Percentiles rank a stretch among this genome's conserved stretches.
phyloP scores from a whole-genome alignment of 2,113 vertebrate genomes.

The Epinephelus cyanopodus region DNA sequence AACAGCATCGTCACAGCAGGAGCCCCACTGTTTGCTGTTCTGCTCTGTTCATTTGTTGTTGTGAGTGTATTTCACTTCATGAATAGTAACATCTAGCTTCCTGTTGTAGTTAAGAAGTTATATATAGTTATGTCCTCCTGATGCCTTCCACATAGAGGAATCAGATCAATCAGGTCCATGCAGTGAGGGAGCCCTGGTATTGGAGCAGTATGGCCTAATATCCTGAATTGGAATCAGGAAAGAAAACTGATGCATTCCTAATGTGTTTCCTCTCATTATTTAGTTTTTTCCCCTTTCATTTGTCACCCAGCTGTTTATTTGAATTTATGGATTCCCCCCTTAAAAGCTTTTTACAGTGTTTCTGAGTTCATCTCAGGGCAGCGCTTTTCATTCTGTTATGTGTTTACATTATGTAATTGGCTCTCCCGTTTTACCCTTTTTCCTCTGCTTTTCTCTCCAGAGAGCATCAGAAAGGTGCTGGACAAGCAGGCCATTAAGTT shows the following conservation, averaged over 20 bases:
- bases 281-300: constrained; percentile 14
- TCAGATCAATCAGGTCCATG: background rate
- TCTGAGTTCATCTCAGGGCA: constrained; percentile 33
- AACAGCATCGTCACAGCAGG: too few species aligned
- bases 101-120: background rate
- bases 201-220: background rate
- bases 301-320: constrained; percentile 10
- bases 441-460: constrained; percentile 62
- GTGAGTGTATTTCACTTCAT: background rate
- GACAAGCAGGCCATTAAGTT: constrained; percentile 85
- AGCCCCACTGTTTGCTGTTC: background rate
- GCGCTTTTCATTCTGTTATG: constrained; percentile 31
- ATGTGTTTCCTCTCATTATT: constrained; percentile 5
- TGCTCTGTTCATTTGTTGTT: background rate
- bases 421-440: constrained; percentile 9
- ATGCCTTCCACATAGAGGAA: background rate
- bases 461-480: constrained; percentile 86
- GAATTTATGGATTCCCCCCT: constrained; percentile 19
- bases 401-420: constrained; percentile 53
- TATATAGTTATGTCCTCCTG: background rate
- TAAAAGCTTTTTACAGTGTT: constrained; percentile 53
- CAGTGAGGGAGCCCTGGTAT: background rate
- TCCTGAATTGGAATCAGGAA: background rate
- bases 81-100: background rate
- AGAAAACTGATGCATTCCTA: background rate